These are phyloP conservation scores for Strix aluco DNA, from an alignment of 2,113 vertebrate species.

Conservation along the genomic window DNA sequence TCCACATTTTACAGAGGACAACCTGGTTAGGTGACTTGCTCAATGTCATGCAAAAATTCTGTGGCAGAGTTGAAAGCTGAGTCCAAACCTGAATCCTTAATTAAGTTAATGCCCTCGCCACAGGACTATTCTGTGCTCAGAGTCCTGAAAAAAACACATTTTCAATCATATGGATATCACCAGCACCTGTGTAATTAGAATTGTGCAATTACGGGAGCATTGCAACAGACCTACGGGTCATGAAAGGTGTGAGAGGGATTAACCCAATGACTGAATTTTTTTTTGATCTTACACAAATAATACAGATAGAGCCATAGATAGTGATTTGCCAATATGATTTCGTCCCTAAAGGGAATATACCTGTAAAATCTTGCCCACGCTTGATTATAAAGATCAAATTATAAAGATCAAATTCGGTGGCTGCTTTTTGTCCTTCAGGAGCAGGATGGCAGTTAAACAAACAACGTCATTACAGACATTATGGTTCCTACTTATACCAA, in stretches of 20 bases:
- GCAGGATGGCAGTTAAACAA: neutral
- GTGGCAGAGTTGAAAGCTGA: neutral
- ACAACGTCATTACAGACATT: neutral
- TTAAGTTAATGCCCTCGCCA: neutral
- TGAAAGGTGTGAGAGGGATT: constrained; percentile 13
- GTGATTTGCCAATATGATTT: neutral
- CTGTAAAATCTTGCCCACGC: constrained; percentile 19
- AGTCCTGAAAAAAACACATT: neutral
- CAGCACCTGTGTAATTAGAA: constrained; percentile 15
- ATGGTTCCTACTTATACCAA: neutral
- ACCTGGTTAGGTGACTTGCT: neutral
- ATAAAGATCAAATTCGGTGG: neutral
- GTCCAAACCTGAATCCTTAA: neutral
- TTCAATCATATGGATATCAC: constrained; percentile 1
- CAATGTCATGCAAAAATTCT: neutral
- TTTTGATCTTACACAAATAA: neutral
- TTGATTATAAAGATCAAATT: neutral
- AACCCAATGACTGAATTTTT: neutral
- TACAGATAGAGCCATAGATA: neutral
- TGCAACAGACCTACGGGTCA: constrained; percentile 34
- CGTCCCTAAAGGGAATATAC: neutral
- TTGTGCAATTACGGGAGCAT: constrained; percentile 23
- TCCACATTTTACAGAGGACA: neutral
- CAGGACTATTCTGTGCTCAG: neutral
- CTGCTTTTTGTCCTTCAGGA: neutral